phyloP scores from a whole-genome alignment of 2,797 vertebrate genomes.

The Basileuterus tristriatus region DNA sequence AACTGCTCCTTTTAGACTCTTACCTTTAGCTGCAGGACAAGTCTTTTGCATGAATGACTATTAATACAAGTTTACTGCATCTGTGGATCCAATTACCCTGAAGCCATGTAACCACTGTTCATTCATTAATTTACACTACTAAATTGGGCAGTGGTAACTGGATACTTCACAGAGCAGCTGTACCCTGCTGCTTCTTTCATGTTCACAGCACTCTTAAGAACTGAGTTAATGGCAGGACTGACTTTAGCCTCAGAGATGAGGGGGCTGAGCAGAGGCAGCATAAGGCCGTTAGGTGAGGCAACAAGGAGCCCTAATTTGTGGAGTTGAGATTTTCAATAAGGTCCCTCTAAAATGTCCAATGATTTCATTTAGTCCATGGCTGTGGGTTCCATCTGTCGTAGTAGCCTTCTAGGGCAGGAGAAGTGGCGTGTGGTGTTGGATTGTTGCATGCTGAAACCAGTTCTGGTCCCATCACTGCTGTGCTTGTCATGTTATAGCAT shows the following conservation, averaged over 20 bases:
- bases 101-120: background rate
- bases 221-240: background rate
- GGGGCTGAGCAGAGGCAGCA: background rate
- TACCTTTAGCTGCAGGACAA: background rate
- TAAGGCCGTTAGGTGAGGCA: background rate
- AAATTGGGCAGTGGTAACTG: background rate
- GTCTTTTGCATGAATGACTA: background rate
- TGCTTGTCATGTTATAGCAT: background rate
- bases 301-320: background rate
- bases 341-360: background rate
- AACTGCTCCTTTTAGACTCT: background rate
- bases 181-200: background rate
- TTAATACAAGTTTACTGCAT: background rate
- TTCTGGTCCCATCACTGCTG: background rate
- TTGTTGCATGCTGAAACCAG: background rate
- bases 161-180: background rate
- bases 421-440: background rate
- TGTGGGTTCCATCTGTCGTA: background rate
- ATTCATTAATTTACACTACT: background rate
- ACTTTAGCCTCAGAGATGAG: background rate
- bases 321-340: background rate
- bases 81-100: background rate
- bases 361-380: background rate
- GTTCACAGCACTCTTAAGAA: background rate
- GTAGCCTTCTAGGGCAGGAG: background rate